Conservation (phyloP, 2,797 vertebrate genomes). For the Notolabrus celidotus region DNA sequence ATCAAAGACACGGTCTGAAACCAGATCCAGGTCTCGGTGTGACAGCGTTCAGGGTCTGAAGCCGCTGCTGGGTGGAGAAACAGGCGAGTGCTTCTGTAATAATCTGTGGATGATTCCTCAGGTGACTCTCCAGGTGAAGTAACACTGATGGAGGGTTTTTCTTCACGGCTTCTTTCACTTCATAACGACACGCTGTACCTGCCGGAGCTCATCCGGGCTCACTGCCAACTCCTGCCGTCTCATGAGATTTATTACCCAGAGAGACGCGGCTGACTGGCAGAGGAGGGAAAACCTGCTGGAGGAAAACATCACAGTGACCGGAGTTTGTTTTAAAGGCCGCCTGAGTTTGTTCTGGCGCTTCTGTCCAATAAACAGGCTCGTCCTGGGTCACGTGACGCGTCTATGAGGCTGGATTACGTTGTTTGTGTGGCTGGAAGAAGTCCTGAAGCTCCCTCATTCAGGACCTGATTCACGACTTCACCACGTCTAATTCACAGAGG, state of each 20-base stretch:
- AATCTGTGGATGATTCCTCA: not conserved
- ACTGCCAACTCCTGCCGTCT: slow-evolving; percentile 8
- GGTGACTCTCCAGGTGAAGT: not conserved
- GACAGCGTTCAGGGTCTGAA: too few species aligned
- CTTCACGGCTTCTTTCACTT: slow-evolving; percentile 1
- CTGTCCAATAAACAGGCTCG: not conserved
- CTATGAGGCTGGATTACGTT: too few species aligned
- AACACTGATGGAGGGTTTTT: not conserved
- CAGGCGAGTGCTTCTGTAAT: slow-evolving; percentile 4
- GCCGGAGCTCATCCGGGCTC: slow-evolving; percentile 6
- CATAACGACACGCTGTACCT: not conserved
- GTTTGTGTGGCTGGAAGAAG: too few species aligned
- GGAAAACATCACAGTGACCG: not conserved
- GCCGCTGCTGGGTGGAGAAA: not conserved
- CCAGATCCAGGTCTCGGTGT: too few species aligned
- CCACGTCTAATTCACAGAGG: too few species aligned
- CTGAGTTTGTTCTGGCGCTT: not conserved
- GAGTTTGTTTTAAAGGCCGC: not conserved
- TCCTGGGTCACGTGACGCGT: not conserved
- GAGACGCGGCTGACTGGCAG: not conserved
- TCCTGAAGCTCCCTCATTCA: too few species aligned
- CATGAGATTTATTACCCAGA: not conserved
- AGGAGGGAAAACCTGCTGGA: not conserved
- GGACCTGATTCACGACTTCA: too few species aligned
- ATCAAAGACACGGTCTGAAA: too few species aligned